These are phyloP conservation scores for Bemisia tabaci DNA, from an alignment of 1,140 invertebrate genomes.

Conservation along the genomic window DNA sequence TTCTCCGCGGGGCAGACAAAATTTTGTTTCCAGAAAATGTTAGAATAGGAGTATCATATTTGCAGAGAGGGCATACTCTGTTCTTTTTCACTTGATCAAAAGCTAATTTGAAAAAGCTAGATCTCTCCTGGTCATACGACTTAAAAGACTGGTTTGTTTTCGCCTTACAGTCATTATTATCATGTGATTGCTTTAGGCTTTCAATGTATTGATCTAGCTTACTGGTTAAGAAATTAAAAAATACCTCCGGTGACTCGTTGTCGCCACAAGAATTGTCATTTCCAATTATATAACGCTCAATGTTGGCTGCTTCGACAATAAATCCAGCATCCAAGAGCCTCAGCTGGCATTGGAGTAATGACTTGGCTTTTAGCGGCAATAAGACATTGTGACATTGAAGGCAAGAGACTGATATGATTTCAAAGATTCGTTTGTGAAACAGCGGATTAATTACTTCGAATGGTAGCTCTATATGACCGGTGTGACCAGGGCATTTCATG, in stretches of 20 bases:
- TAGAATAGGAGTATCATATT: neutral
- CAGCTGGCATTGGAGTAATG: slow-evolving; percentile 56
- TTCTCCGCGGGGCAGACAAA: neutral
- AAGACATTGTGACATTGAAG: slow-evolving; percentile 54
- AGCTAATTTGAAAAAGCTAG: neutral
- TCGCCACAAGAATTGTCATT: slow-evolving; percentile 2
- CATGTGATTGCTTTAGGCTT: too few species aligned
- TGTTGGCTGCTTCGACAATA: slow-evolving; percentile 50
- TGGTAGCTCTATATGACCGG: slow-evolving; percentile 89
- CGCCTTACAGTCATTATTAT: too few species aligned
- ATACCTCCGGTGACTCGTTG: slow-evolving; percentile 5
- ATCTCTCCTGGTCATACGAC: neutral
- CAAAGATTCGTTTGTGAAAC: slow-evolving; percentile 59
- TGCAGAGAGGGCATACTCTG: neutral
- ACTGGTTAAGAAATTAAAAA: neutral
- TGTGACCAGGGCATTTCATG: slow-evolving; percentile 77
- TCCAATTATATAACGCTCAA: slow-evolving; percentile 32
- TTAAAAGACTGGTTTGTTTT: too few species aligned
- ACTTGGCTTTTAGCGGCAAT: slow-evolving; percentile 43
- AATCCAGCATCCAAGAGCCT: slow-evolving; percentile 59
- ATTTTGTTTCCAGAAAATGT: neutral
- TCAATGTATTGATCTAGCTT: too few species aligned
- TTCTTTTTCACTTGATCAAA: neutral
- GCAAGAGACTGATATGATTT: slow-evolving; percentile 54
- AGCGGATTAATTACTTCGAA: slow-evolving; percentile 84